Base-by-base conservation (phyloP, 1,140 invertebrate genomes). In the Diachasmimorpha longicaudata region DNA sequence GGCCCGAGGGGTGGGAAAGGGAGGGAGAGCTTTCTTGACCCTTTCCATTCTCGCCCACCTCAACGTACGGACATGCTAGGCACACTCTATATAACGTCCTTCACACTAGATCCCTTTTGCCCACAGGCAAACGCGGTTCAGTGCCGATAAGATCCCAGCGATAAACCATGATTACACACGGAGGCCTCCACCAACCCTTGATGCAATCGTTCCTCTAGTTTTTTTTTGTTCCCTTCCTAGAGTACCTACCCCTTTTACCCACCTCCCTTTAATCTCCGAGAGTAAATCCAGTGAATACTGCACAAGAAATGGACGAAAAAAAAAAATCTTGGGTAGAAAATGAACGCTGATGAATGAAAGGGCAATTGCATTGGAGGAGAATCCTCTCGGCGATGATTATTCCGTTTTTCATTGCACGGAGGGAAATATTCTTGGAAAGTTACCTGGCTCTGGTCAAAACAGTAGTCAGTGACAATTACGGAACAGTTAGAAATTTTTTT, bases 101-200 rank as follows among this genome's bases (percentile, higher is more conserved):
- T 63, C 58, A 63, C 58, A 16, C 75, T 37, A 44, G 44, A 44
- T 39, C 55, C 74, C 68, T 63, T 46, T 42, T 37, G 48, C 69
- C 52, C 63, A 31, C 46, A n/a, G 72, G 69, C 77, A 70, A 77
- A 75, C 71, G 74, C 79, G 48, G 77, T 72, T 72, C 71, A 58
- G 77, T 39, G 74, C 58, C 77, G 85, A 86, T 85, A 86, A 85
- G 84, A 89, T 88, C 85, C 82, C 9, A 37, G 78, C 72, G 86
- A 88, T 89, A 89, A 83, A 79, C 77, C 86, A 89, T 85, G 87
- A 86, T 88, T 87, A 84, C 86, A 81, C 80, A 80, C 80, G 75
- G 73, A 77, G 37, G 72, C 72, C 78, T 76, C 72, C 70, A 21
- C 58, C 75, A 71, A 48, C 79, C 79, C 76, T 73, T 69, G 55